phyloP scores from a whole-genome alignment of 2,888 invertebrate genomes.

The Mimumesa dahlbomi region DNA sequence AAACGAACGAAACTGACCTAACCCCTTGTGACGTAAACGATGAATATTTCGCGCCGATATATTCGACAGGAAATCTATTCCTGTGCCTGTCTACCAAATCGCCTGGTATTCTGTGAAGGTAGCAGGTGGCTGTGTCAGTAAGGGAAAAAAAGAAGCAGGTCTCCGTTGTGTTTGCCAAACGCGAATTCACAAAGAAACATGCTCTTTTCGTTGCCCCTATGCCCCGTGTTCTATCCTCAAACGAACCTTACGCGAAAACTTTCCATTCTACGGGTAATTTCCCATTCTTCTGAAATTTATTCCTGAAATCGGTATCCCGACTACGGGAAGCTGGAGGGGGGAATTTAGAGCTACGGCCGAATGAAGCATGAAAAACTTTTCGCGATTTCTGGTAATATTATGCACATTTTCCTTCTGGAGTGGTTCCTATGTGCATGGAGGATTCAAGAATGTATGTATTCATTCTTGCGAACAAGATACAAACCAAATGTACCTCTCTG shows the following conservation, averaged over 20 bases:
- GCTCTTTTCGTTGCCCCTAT: constrained; percentile 6
- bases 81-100: constrained; percentile 7
- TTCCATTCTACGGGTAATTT: constrained; percentile 45
- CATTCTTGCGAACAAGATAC: background rate
- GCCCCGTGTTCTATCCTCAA: constrained; percentile 12
- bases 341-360: background rate
- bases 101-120: constrained; percentile 31
- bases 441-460: no score
- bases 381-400: constrained; percentile 11
- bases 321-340: background rate
- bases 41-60: background rate
- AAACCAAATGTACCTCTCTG: no score
- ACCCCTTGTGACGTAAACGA: background rate
- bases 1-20: background rate
- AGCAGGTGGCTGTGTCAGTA: constrained; percentile 47
- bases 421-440: no score
- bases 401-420: background rate
- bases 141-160: constrained; percentile 29
- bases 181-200: constrained; percentile 38
- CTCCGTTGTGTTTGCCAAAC: constrained; percentile 32
- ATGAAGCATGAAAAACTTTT: constrained; percentile 7
- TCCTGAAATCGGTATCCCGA: constrained; percentile 34
- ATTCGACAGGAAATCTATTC: constrained; percentile 11
- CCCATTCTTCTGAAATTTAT: constrained; percentile 44
- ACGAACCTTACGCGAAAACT: constrained; percentile 23